These are phyloP conservation scores for Perithous albicinctus DNA, from an alignment of 2,888 invertebrate genomes.

Conservation along the genomic window DNA sequence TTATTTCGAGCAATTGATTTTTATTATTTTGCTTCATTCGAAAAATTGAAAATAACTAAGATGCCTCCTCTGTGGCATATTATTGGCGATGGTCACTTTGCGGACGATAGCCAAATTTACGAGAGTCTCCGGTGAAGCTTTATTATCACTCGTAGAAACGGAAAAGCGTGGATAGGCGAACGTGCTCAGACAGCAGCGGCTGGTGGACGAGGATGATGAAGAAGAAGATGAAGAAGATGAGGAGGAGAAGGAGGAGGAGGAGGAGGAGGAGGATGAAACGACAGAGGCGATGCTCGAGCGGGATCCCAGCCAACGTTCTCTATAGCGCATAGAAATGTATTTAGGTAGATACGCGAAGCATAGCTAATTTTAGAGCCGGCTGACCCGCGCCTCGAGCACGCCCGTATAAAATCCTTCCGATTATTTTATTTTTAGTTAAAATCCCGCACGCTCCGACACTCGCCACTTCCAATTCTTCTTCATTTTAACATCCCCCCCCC, in stretches of 20 bases:
- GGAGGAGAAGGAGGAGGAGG: background rate
- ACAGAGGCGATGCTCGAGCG: constrained; percentile 28
- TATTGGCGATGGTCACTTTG: background rate
- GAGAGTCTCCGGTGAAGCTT: constrained; percentile 8
- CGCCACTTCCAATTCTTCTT: constrained; percentile 33
- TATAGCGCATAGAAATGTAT: constrained; percentile 79
- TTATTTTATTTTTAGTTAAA: constrained; percentile 82
- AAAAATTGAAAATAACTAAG: too few species aligned
- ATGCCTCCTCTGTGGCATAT: background rate
- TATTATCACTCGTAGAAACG: constrained; percentile 23
- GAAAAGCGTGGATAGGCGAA: constrained; percentile 10
- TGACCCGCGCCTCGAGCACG: constrained; percentile 78
- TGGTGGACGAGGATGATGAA: background rate
- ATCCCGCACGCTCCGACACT: constrained; percentile 57
- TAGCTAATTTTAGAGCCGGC: constrained; percentile 80
- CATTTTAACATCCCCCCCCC: background rate
- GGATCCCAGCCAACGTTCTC: constrained; percentile 78
- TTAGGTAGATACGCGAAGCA: constrained; percentile 80
- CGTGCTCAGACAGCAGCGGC: constrained; percentile 12
- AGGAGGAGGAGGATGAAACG: constrained; percentile 11
- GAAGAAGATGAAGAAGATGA: constrained; percentile 5
- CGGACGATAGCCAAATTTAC: constrained; percentile 12
- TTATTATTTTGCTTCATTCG: too few species aligned
- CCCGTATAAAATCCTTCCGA: constrained; percentile 80
- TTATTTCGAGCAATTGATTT: too few species aligned